phyloP scores from a whole-genome alignment of 2,113 vertebrate genomes.

The Vulpes lagopus region DNA sequence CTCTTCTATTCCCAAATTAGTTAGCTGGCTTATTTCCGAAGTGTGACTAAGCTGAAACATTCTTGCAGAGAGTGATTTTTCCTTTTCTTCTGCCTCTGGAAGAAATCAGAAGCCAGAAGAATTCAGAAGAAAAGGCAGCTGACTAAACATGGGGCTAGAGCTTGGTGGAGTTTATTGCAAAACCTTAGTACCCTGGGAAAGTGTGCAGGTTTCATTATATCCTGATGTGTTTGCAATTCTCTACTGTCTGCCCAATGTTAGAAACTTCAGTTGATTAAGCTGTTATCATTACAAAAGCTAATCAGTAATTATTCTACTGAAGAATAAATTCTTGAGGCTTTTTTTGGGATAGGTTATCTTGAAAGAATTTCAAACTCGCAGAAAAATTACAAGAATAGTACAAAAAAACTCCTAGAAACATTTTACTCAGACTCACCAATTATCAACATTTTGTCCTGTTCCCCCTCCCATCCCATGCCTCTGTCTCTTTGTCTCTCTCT shows the following conservation, averaged over 20 bases:
- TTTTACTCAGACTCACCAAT: neutral
- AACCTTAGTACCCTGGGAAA: neutral
- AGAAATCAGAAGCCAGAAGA: slow-evolving; percentile 28
- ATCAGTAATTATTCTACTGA: neutral
- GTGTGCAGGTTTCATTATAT: neutral
- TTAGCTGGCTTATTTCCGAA: neutral
- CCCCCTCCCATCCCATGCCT: neutral
- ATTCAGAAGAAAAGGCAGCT: slow-evolving; percentile 7
- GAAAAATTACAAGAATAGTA: neutral
- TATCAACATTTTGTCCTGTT: neutral
- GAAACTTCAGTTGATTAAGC: neutral
- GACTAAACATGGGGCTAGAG: neutral
- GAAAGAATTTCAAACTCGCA: neutral
- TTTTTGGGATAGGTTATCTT: neutral
- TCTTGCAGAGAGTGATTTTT: neutral
- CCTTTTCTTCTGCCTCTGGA: neutral
- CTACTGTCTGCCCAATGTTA: neutral
- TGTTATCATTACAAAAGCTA: neutral
- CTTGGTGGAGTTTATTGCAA: neutral
- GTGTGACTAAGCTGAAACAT: neutral
- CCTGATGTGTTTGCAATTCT: neutral
- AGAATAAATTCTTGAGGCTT: neutral
- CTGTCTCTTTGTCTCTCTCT: neutral
- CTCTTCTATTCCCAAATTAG: neutral
- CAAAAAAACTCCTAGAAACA: slow-evolving; percentile 6